Evolutionary conservation across 2,797 vertebrate genomes (phyloP).

Genomic region (Carduelis carduelis): DNA sequence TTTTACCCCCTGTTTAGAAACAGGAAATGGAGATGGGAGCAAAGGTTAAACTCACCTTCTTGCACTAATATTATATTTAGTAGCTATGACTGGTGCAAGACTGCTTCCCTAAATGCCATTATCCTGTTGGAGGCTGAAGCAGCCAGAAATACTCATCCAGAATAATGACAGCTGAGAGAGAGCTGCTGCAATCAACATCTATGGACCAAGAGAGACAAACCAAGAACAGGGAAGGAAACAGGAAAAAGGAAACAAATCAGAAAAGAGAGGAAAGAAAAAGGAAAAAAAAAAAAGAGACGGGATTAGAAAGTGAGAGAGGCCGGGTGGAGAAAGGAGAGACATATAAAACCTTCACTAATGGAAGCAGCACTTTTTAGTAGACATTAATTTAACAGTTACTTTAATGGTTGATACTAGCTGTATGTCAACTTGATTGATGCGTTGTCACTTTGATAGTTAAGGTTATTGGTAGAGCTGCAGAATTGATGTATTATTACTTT

Average conservation of each 20-base stretch:
- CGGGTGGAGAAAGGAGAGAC: background rate
- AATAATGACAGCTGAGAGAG: background rate
- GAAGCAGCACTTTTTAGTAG: constrained; percentile 59
- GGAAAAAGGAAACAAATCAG: background rate
- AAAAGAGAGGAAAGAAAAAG: background rate
- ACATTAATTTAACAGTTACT: constrained; percentile 70
- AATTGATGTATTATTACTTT: constrained; percentile 69
- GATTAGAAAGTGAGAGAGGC: constrained; percentile 13
- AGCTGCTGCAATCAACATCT: background rate
- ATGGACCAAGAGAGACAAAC: background rate
- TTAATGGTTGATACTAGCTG: constrained; percentile 69
- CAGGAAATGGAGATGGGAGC: background rate
- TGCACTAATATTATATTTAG: background rate
- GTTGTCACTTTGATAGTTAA: constrained; percentile 68
- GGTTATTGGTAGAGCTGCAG: constrained; percentile 65
- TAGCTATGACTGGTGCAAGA: background rate
- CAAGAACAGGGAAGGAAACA: background rate
- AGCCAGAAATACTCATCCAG: background rate
- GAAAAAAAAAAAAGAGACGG: background rate
- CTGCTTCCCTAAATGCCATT: constrained; percentile 19
- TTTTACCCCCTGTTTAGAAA: background rate
- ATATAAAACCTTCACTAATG: constrained; percentile 54
- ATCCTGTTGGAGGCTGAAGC: background rate
- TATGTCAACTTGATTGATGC: constrained; percentile 70
- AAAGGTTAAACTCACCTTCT: constrained; percentile 10